A percentile compares a stretch with the other conserved stretches of the same genome.
Evolutionary conservation across 2,113 vertebrate genomes (phyloP).

Genomic region (Psilopogon haemacephalus): DNA sequence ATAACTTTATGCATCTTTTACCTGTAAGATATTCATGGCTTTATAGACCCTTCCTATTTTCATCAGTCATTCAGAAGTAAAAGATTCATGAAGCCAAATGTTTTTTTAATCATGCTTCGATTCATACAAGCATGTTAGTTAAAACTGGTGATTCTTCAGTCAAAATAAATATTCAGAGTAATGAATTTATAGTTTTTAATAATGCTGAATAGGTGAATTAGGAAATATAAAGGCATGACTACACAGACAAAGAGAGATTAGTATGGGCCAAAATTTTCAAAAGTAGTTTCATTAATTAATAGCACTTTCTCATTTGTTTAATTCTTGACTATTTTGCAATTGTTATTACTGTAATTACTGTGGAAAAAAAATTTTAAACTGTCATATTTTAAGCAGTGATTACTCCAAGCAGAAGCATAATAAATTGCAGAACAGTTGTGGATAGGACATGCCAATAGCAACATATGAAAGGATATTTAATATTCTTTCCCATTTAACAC

Average conservation of each 20-base stretch:
- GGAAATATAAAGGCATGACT: constrained; percentile 4
- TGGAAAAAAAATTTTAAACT: neutral
- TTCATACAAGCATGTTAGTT: constrained; percentile 53
- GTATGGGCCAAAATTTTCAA: neutral
- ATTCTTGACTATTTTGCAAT: neutral
- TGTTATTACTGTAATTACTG: neutral
- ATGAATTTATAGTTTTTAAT: constrained; percentile 55
- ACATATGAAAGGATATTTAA: neutral
- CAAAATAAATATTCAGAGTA: constrained; percentile 61
- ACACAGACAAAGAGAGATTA: constrained; percentile 17
- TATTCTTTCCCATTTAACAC: neutral
- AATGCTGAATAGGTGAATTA: constrained; percentile 52
- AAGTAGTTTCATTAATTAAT: constrained; percentile 10
- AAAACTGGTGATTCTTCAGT: constrained; percentile 45
- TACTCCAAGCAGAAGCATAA: neutral
- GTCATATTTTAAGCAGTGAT: neutral
- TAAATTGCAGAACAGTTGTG: neutral
- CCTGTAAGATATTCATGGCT: constrained; percentile 58
- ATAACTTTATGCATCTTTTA: constrained; percentile 68
- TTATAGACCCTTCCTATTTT: constrained; percentile 65
- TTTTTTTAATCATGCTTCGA: constrained; percentile 59
- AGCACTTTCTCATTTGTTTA: neutral
- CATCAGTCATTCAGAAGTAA: constrained; percentile 62
- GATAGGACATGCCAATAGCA: neutral
- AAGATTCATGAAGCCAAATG: constrained; percentile 70